A percentile compares a stretch with the other conserved stretches of the same genome.
These are phyloP conservation scores for Brachycybe producta DNA, from an alignment of 2,888 invertebrate species.

Conservation along the genomic window DNA sequence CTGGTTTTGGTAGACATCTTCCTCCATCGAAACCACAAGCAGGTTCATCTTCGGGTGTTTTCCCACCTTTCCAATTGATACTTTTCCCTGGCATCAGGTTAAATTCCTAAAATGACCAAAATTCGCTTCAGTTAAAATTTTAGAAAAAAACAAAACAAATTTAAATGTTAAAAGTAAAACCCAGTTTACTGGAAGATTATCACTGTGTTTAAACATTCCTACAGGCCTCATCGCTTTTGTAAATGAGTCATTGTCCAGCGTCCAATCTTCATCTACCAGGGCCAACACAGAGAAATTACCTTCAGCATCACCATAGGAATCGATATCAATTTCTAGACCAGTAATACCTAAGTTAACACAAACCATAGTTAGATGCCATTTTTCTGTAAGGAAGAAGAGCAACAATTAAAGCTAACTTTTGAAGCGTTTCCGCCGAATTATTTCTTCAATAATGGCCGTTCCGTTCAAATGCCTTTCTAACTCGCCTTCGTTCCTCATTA, in stretches of 20 bases:
- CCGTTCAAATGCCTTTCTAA: too few species aligned
- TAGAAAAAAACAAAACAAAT: conserved; percentile 42
- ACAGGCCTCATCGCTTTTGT: conserved; percentile 1
- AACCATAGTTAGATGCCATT: neutral
- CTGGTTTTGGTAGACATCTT: conserved; percentile 41
- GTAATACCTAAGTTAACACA: conserved; percentile 59
- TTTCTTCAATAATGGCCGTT: conserved; percentile 41
- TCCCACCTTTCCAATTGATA: conserved; percentile 67
- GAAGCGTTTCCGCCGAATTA: conserved; percentile 1
- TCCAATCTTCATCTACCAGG: conserved; percentile 32
- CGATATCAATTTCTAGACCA: conserved; percentile 83
- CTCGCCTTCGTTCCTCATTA: conserved; percentile 51
- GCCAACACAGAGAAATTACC: conserved; percentile 82
- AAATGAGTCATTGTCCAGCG: neutral
- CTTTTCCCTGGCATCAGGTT: conserved; percentile 18
- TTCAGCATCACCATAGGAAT: conserved; percentile 76
- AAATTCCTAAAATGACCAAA: conserved; percentile 18
- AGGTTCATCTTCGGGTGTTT: conserved; percentile 62
- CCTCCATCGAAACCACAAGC: conserved; percentile 68
- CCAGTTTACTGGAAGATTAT: conserved; percentile 58
- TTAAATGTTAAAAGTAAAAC: too few species aligned
- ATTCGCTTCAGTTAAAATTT: conserved; percentile 1
- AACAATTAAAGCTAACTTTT: neutral
- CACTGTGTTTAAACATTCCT: conserved; percentile 42
- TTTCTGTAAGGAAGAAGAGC: too few species aligned